phyloP scores from a whole-genome alignment of 1,140 invertebrate genomes.

The Macrobrachium rosenbergii region DNA sequence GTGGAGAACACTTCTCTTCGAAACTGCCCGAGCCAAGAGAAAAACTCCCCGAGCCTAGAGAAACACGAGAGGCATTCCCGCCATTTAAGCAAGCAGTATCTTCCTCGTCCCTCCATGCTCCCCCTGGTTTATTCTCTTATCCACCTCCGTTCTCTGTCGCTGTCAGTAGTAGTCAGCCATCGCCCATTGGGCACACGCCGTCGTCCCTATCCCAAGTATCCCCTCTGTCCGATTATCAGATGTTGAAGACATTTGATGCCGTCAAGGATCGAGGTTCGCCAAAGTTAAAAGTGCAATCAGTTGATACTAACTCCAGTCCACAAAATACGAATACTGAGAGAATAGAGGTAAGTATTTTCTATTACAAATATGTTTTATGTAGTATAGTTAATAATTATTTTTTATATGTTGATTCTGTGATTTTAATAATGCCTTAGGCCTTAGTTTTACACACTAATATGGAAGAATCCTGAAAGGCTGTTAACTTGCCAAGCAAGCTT shows the following conservation, averaged over 20 bases:
- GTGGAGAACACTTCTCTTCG: neutral
- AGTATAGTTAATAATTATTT: too few relatives aligned
- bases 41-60: neutral
- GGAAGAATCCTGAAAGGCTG: too few relatives aligned
- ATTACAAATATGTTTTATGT: neutral
- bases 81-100: constrained; percentile 10
- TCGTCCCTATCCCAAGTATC: constrained; percentile 31
- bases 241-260: constrained; percentile 35
- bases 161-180: constrained; percentile 30
- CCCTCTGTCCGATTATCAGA: constrained; percentile 34
- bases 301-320: constrained; percentile 56
- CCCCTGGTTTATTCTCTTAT: constrained; percentile 32
- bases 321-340: constrained; percentile 39
- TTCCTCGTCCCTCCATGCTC: constrained; percentile 12
- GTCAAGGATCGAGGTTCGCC: constrained; percentile 38
- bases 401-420: neutral
- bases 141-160: constrained; percentile 26
- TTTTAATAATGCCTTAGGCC: neutral
- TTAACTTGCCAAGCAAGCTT: too few relatives aligned
- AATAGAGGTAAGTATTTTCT: constrained; percentile 13
- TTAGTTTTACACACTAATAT: neutral
- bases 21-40: too few relatives aligned
- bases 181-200: constrained; percentile 42
- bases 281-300: constrained; percentile 35
- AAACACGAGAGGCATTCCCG: constrained; percentile 20